Evolutionary conservation across 1,140 invertebrate species (phyloP), one percentile per base, ranked within the genome.

Genomic region (Pseudomyrmex gracilis): DNA sequence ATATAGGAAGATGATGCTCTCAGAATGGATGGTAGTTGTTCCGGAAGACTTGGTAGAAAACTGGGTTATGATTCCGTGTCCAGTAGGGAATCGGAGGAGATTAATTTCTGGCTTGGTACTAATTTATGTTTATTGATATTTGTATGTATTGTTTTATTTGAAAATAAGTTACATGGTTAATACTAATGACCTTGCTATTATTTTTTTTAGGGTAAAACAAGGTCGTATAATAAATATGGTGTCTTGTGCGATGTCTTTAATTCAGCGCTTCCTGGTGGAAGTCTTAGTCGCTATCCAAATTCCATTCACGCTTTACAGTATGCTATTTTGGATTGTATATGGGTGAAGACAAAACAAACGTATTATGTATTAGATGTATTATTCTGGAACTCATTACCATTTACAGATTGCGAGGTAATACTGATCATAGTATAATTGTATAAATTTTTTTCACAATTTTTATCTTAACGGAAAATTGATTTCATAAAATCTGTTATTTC

Each of bases 21-120:
- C 98, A 0, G 98, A 99, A 93, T 99, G 98, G 98, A 94, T 99
- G 91, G 93, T 97, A 1, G 97, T 99, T 87, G 95, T 97, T 63
- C 98, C 98, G 15, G 94, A 95, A 73, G 97, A 98, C 93, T 96
- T 98, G 88, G 89, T 95, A 45, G 93, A 96, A 9, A 96, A 97
- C 67, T 99, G 98, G 98, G 92, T 96, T n/a, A 95, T 98, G 82
- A 95, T 98, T 47, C 95, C 97, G 0, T 98, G 97, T 93, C 98
- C 98, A 49, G 95, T 96, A 88, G 98, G 98, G 43, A 96, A 95
- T 86, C 95, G 98, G 83, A 95, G 95, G 88, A 93, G 99, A 8
- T 94, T 99, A 53, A 95, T 99, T 55, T 97, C 98, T 17, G 94
- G 95, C 82, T 94, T 95, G 92, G 97, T 97, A 95, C 2, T 45